Base-by-base conservation (phyloP, 1,140 invertebrate genomes). In the Anadara kagoshimensis region DNA sequence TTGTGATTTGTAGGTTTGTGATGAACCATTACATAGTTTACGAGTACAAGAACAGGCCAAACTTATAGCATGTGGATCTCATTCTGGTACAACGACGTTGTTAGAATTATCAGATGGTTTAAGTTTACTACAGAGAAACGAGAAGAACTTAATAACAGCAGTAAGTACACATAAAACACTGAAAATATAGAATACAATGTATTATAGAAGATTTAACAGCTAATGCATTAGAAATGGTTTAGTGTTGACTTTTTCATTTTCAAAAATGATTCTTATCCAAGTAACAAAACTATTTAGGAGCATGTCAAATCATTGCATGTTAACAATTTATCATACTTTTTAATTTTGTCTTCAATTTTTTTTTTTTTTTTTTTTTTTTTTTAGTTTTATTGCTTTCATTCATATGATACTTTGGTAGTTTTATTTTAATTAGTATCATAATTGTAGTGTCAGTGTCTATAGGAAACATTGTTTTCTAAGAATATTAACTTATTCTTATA, bases 31-130 rank as follows among this genome's bases (percentile, higher is more conserved):
- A 58, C 91, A 91, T 20, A 91, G 91, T 78, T 81, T 94, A 49
- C 87, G 90, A 70, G 91, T 92, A 26, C 92, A 94, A 62, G 93
- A 94, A 63, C 76, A 88, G 54, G 96, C 96, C 11, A 91, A 93
- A 78, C 89, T 97, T 20, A 92, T 96, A 22, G 95, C 94, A 11
- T 94, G 95, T 72, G 96, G 95, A 0, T 96, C 94, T 78, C 93
- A 94, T 82, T 92, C 93, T 80, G 96, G 96, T 7, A 94, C 94
- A 8, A 93, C 94, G 12, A 96, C 95, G 83, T 90, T 98, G 16
- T 91, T 97, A 14, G 94, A 97, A 88, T 92, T 97, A 36, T 96
- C 95, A 11, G 94, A 96, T 80, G 94, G 94, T 78, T 91, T 98
- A 54, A 93, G 93, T 10, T 91, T 92, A 57, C 93, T 94, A 57